Conservation (phyloP, 2,888 invertebrate genomes). For the Lasioglossum calceatum region DNA sequence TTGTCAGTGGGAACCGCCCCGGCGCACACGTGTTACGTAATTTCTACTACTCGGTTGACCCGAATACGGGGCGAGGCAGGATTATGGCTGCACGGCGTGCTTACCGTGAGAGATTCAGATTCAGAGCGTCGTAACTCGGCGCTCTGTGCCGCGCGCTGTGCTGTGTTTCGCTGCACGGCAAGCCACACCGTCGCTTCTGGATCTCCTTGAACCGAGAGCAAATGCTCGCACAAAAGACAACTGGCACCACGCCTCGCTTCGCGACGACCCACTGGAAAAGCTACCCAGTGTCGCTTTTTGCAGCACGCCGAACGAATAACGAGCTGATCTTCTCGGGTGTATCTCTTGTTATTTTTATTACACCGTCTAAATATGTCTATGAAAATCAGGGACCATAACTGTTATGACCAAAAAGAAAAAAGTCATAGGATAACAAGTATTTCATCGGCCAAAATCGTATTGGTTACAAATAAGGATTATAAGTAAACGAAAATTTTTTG, state of each 20-base stretch:
- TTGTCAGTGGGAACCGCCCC: slow-evolving; percentile 79
- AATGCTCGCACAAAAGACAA: slow-evolving; percentile 68
- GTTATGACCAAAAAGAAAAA: no score
- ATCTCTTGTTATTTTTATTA: no score
- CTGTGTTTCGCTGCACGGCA: background rate
- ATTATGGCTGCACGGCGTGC: slow-evolving; percentile 62
- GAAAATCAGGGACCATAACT: no score
- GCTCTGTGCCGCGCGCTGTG: slow-evolving; percentile 35
- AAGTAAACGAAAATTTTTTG: no score
- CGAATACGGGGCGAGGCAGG: slow-evolving; percentile 80
- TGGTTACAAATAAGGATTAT: no score
- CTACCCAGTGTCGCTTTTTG: slow-evolving; percentile 54
- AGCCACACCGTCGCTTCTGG: slow-evolving; percentile 67
- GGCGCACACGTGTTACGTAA: slow-evolving; percentile 75
- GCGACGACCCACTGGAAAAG: slow-evolving; percentile 69
- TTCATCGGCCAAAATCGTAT: no score
- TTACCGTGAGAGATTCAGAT: slow-evolving; percentile 83
- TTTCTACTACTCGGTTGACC: slow-evolving; percentile 78
- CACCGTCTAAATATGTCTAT: no score
- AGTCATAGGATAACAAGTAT: no score
- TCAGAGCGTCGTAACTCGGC: slow-evolving; percentile 81
- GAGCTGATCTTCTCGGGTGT: no score
- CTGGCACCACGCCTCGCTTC: slow-evolving; percentile 52
- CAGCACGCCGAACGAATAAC: background rate
- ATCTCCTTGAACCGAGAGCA: slow-evolving; percentile 81